Percentiles rank a stretch among this genome's conserved stretches.
These are phyloP conservation scores for Digitonthophagus gazella DNA, from an alignment of 2,888 invertebrate genomes.

Conservation along the genomic window DNA sequence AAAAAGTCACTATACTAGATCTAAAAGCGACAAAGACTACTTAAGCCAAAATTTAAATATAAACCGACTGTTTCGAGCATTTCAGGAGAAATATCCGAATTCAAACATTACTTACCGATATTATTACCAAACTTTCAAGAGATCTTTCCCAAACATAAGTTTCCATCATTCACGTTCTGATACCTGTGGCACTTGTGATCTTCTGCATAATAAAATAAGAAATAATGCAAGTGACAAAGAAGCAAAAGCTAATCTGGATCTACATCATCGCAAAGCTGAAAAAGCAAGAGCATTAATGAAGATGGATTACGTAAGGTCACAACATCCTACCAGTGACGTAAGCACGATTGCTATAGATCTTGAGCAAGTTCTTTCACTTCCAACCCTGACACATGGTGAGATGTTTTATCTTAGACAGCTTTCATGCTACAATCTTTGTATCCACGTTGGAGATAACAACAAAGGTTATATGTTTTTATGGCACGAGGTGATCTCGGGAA, in stretches of 20 bases:
- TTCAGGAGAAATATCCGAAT: too few species aligned
- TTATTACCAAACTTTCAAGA: not conserved
- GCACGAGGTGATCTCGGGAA: not conserved
- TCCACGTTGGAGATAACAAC: not conserved
- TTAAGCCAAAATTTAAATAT: too few species aligned
- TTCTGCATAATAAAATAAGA: not conserved
- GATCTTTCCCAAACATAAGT: not conserved
- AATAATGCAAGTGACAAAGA: not conserved
- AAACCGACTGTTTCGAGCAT: too few species aligned
- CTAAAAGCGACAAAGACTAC: too few species aligned
- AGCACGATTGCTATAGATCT: slow-evolving; percentile 25
- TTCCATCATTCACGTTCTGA: not conserved
- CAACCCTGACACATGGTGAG: not conserved
- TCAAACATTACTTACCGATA: too few species aligned
- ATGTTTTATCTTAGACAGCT: not conserved
- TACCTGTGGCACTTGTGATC: not conserved
- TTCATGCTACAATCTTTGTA: not conserved
- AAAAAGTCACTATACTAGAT: too few species aligned
- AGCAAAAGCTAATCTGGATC: slow-evolving; percentile 16
- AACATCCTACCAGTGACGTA: slow-evolving; percentile 20
- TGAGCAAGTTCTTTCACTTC: slow-evolving; percentile 21
- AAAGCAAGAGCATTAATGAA: slow-evolving; percentile 25
- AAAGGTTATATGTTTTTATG: not conserved
- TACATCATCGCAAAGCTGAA: slow-evolving; percentile 26
- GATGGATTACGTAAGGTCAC: slow-evolving; percentile 20